Conservation (phyloP, 1,140 invertebrate genomes). For the Harlomillsia oculata region DNA sequence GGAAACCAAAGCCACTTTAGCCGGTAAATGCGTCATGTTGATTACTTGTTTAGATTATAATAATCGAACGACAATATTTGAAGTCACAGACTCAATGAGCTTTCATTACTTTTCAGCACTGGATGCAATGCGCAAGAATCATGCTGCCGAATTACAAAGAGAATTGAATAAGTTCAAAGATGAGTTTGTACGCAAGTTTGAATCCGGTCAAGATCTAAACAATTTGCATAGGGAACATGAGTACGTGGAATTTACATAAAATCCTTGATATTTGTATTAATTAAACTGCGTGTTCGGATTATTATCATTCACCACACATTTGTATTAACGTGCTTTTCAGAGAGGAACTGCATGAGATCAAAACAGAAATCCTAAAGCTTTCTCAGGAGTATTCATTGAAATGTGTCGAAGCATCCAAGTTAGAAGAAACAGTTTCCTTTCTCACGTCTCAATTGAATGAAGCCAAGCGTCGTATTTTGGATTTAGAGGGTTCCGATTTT, state of each 20-base stretch:
- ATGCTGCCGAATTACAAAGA: slow-evolving; percentile 78
- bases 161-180: slow-evolving; percentile 78
- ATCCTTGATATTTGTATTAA: not conserved
- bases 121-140: slow-evolving; percentile 85
- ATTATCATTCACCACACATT: no score
- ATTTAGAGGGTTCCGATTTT: slow-evolving; percentile 27
- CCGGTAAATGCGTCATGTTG: slow-evolving; percentile 36
- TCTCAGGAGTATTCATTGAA: slow-evolving; percentile 85
- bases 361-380: slow-evolving; percentile 71
- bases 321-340: slow-evolving; percentile 42
- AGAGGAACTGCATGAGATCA: slow-evolving; percentile 72
- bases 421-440: slow-evolving; percentile 26
- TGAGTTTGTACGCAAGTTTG: slow-evolving; percentile 62
- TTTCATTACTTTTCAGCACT: slow-evolving; percentile 39
- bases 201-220: slow-evolving; percentile 49
- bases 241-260: slow-evolving; percentile 39
- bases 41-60: not conserved
- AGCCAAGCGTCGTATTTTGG: slow-evolving; percentile 28
- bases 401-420: slow-evolving; percentile 50
- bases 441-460: slow-evolving; percentile 24
- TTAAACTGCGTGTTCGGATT: slow-evolving; percentile 17
- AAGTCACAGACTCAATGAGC: not conserved
- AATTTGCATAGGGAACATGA: slow-evolving; percentile 50
- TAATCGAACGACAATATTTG: no score
- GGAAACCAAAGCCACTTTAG: slow-evolving; percentile 61